Conservation (phyloP, 1,140 invertebrate genomes). For the Samia ricini region DNA sequence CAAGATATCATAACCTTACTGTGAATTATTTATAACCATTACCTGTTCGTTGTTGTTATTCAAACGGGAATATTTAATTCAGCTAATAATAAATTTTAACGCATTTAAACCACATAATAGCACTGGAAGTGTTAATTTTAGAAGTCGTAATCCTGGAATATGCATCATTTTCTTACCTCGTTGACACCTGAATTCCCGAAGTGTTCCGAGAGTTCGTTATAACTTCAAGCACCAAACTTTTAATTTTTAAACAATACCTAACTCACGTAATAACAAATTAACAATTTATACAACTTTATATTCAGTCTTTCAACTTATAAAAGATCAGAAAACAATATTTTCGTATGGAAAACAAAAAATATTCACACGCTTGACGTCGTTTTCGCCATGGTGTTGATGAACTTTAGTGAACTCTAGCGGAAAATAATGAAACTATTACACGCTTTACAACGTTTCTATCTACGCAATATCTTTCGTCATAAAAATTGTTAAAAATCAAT, state of each 20-base stretch:
- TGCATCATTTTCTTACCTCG: constrained; percentile 76
- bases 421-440: constrained; percentile 21
- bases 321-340: constrained; percentile 66
- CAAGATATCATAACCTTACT: constrained; percentile 67
- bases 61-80: constrained; percentile 23
- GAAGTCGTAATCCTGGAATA: constrained; percentile 68
- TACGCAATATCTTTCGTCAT: no score
- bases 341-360: constrained; percentile 70
- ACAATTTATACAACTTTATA: constrained; percentile 54
- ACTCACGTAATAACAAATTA: constrained; percentile 40
- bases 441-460: constrained; percentile 12
- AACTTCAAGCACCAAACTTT: constrained; percentile 70
- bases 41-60: constrained; percentile 30
- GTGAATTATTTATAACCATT: constrained; percentile 70
- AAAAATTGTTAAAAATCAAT: no score
- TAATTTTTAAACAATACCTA: constrained; percentile 50
- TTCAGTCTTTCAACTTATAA: constrained; percentile 61
- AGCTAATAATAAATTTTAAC: constrained; percentile 45
- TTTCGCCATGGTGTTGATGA: constrained; percentile 74
- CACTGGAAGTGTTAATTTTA: constrained; percentile 60
- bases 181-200: constrained; percentile 76
- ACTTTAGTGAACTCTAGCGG: constrained; percentile 53
- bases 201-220: constrained; percentile 72
- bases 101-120: constrained; percentile 35
- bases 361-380: constrained; percentile 69